These are phyloP conservation scores for Oryctolagus cuniculus DNA, from an alignment of 2,113 vertebrate genomes.

Conservation along the genomic window mOryCun1.1 NC_091441.1:35838001-35838500, in stretches of 20 bases:
- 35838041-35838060: neutral
- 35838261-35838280: neutral
- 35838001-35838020: neutral
- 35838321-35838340: neutral
- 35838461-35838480: neutral
- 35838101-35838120: neutral
- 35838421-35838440: neutral
- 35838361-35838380: neutral
- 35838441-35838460: neutral
- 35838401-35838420: neutral
- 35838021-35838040: neutral
- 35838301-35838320: neutral
- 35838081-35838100: neutral
- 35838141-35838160: neutral
- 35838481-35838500: accelerated
- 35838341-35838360: neutral
- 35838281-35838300: neutral
- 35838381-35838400: neutral
- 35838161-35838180: neutral
- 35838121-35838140: neutral
- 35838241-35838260: neutral
- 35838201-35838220: neutral
- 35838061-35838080: neutral
- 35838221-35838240: neutral
- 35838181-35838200: neutral